phyloP scores from a whole-genome alignment of 2,113 vertebrate genomes.

The Antechinus stuartii region DNA sequence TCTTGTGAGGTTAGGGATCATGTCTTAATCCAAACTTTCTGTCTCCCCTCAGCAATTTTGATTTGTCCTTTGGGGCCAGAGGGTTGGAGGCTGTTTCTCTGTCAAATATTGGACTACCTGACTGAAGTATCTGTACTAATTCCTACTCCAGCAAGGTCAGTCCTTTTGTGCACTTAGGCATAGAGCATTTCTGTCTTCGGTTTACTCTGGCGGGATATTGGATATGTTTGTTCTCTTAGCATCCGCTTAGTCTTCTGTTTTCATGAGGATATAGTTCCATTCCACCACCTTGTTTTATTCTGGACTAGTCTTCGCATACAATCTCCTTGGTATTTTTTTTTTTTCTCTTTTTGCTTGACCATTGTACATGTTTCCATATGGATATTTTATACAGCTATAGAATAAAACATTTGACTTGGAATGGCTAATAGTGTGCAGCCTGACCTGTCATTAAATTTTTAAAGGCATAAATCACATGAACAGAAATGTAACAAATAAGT shows the following conservation, averaged over 20 bases:
- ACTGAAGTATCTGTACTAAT: neutral
- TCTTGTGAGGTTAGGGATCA: neutral
- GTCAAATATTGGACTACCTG: neutral
- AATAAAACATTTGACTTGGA: neutral
- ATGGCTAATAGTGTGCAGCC: neutral
- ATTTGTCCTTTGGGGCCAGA: conserved; percentile 12
- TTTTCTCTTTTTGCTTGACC: neutral
- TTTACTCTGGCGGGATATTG: neutral
- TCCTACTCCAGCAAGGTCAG: neutral
- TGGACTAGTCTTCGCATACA: neutral
- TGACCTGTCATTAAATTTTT: neutral
- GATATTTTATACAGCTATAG: neutral
- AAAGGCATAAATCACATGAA: neutral
- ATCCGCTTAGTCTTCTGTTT: neutral
- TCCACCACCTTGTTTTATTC: neutral
- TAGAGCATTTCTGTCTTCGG: neutral
- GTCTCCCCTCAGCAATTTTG: neutral
- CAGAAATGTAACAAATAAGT: neutral
- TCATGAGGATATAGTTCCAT: neutral
- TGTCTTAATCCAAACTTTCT: conserved; percentile 23
- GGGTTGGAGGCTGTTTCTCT: neutral
- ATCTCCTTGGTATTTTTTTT: neutral
- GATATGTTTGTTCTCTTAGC: neutral
- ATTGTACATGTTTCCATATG: neutral
- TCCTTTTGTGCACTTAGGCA: neutral